These are phyloP conservation scores for Butastur rufipennis DNA, from an alignment of 2,113 vertebrate genomes.

Conservation along the genomic window DNA sequence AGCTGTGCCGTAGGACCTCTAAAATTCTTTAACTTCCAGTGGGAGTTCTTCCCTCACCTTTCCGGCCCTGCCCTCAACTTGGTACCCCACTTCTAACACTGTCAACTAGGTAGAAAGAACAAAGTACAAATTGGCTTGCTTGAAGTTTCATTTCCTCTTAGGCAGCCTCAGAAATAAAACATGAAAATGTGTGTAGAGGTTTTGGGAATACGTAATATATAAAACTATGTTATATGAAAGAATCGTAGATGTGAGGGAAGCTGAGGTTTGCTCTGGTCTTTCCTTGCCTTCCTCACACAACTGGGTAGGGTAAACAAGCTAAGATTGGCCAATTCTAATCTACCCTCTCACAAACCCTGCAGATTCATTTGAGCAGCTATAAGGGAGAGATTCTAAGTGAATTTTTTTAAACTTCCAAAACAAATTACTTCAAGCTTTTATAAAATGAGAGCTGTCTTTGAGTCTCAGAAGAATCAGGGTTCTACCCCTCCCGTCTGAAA, in stretches of 20 bases:
- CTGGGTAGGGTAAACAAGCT: neutral
- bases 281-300: neutral
- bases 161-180: neutral
- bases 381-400: neutral
- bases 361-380: neutral
- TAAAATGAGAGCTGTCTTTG: neutral
- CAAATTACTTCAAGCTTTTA: neutral
- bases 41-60: neutral
- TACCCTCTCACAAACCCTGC: neutral
- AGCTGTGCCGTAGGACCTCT: neutral
- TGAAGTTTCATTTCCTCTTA: neutral
- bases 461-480: neutral
- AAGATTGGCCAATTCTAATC: neutral
- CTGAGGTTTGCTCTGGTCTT: neutral
- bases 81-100: neutral
- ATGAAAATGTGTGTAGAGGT: rapidly evolving
- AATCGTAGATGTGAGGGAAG: neutral
- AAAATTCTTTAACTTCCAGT: neutral
- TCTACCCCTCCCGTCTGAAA: neutral
- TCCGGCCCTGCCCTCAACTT: neutral
- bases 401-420: neutral
- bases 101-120: neutral
- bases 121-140: neutral
- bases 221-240: neutral
- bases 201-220: neutral